These are phyloP conservation scores for Onthophagus sagittarius DNA, from an alignment of 2,888 invertebrate species.

Conservation along the genomic window DNA sequence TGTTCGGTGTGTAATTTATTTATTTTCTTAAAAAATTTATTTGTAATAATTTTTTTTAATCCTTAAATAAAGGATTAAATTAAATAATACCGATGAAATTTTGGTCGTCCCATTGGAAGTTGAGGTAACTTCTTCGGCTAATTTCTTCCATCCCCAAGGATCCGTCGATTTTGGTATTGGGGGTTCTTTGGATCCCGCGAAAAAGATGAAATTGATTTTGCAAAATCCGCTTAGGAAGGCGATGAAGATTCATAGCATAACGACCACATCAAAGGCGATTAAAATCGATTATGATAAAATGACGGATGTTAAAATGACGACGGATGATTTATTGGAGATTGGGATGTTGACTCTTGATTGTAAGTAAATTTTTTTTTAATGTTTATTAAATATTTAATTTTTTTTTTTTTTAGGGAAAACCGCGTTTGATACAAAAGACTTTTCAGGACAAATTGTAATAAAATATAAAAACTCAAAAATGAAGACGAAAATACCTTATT, in stretches of 20 bases:
- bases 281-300: slow-evolving; percentile 64
- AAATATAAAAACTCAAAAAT: slow-evolving; percentile 51
- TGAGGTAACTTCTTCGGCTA: slow-evolving; percentile 66
- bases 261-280: slow-evolving; percentile 62
- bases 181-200: slow-evolving; percentile 65
- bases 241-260: slow-evolving; percentile 61
- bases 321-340: slow-evolving; percentile 49
- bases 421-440: slow-evolving; percentile 54
- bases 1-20: slow-evolving; percentile 58
- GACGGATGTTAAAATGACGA: slow-evolving; percentile 58
- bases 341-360: slow-evolving; percentile 70
- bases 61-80: slow-evolving; percentile 72
- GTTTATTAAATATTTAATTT: background rate
- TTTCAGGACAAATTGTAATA: slow-evolving; percentile 55
- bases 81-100: slow-evolving; percentile 63
- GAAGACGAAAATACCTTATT: slow-evolving; percentile 61
- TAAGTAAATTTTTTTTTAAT: slow-evolving; percentile 46
- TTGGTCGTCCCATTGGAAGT: slow-evolving; percentile 82
- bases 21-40: background rate
- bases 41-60: background rate
- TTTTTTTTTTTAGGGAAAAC: slow-evolving; percentile 51
- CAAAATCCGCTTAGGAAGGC: slow-evolving; percentile 64
- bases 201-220: slow-evolving; percentile 58
- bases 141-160: slow-evolving; percentile 73
- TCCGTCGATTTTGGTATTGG: slow-evolving; percentile 80